These are phyloP conservation scores for Mystacornis crossleyi DNA, from an alignment of 2,113 vertebrate species.

Conservation along the genomic window DNA sequence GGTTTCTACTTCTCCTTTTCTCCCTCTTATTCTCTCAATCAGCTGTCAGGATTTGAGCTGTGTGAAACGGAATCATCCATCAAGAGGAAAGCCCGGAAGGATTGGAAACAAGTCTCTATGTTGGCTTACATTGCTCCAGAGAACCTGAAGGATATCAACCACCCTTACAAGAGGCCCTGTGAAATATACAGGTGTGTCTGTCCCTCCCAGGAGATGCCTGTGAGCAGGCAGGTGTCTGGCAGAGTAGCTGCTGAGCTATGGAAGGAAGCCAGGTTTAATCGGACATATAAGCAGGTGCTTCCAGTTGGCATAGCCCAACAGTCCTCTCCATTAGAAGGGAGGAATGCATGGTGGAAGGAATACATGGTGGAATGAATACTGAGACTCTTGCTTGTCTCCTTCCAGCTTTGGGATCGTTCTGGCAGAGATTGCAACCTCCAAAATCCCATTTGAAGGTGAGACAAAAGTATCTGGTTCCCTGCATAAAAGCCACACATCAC, in stretches of 20 bases:
- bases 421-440: constrained; percentile 85
- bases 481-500: rapidly evolving
- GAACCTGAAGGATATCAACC: constrained; percentile 63
- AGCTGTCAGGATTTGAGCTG: constrained; percentile 88
- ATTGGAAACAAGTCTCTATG: background rate
- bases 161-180: constrained; percentile 73
- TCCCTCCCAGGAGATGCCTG: background rate
- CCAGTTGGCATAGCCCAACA: background rate
- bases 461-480: background rate
- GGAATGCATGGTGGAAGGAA: background rate
- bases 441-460: constrained; percentile 83
- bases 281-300: rapidly evolving
- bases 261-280: background rate
- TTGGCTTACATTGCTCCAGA: constrained; percentile 79
- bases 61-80: constrained; percentile 86
- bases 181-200: constrained; percentile 88
- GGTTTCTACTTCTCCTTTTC: background rate
- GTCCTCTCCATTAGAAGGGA: background rate
- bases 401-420: constrained; percentile 89
- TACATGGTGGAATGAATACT: background rate
- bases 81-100: constrained; percentile 28
- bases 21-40: background rate
- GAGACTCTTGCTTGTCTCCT: constrained; percentile 29
- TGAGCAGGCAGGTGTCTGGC: background rate
- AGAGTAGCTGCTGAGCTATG: background rate